phyloP scores from a whole-genome alignment of 2,113 vertebrate species.

The Leptodactylus fuscus region DNA sequence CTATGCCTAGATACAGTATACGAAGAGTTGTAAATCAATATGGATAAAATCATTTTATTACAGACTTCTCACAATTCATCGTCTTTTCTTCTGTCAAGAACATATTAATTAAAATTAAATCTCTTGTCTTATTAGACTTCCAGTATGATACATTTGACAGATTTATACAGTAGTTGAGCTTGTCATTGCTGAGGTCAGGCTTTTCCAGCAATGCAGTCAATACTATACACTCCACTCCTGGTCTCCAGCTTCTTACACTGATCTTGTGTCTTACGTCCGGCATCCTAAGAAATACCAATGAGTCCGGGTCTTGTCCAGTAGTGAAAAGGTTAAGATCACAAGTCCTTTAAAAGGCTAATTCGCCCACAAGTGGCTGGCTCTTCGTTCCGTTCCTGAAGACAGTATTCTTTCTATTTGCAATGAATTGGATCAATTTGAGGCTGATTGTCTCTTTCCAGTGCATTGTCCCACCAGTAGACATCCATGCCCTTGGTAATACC shows the following conservation, averaged over 20 bases:
- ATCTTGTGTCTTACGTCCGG: background rate
- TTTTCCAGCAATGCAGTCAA: background rate
- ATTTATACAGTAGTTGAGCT: background rate
- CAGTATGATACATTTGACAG: background rate
- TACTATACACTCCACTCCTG: background rate
- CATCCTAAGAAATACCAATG: background rate
- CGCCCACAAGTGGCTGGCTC: conserved; percentile 61
- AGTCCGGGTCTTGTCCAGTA: background rate
- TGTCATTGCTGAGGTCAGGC: background rate
- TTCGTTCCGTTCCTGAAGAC: conserved; percentile 65
- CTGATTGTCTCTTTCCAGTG: conserved; percentile 69
- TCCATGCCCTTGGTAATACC: conserved; percentile 69
- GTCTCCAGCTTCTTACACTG: background rate
- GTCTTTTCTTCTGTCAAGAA: background rate
- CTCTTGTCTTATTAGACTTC: background rate
- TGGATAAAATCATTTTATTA: background rate
- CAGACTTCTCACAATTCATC: background rate
- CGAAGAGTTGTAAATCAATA: background rate
- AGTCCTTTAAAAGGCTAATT: conserved; percentile 33
- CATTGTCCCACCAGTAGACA: conserved; percentile 73
- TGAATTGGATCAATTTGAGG: conserved; percentile 72
- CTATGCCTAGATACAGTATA: background rate
- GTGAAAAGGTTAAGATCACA: conserved; percentile 35
- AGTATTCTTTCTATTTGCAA: conserved; percentile 71
- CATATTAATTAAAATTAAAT: background rate